Base-by-base conservation (phyloP, 2,797 vertebrate genomes). In the Loris lydekkerianus region DNA sequence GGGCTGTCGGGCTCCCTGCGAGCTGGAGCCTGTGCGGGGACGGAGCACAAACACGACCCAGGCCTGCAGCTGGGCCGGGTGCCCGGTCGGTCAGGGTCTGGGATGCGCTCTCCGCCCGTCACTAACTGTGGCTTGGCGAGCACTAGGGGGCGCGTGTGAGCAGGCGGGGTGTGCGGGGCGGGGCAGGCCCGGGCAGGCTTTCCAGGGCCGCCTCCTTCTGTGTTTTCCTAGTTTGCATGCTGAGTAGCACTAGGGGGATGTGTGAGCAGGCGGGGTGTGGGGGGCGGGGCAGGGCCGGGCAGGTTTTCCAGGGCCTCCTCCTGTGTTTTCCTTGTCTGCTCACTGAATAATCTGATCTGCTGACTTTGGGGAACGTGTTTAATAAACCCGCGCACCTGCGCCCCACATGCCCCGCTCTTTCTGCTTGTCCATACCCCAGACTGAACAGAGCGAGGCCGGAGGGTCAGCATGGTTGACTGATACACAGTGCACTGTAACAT, bases 21-120 rank as follows among this genome's bases (percentile, higher is more conserved):
- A 1, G 0, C 3, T 0, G 0, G 3, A 60, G 61, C 20, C 37
- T 4, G 1, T 7, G 7, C 5, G 3, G 58, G 3, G 17, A 18
- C 0, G 2, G 13, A 4, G 2, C 23, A 5, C 4, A 7, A 60
- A 4, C 10, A 49, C 40, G 4, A 0, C 0, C 0, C 3, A 0
- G 53, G 58, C 27, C 40, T 83, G 58, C 58, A 4, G 27, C 27
- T 34, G 10, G 4, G 61, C 15, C 37, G 2, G 3, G 27, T 3
- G 0, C 2, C 7, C 29, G 0, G 40, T 40, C 21, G 9, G 17
- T 31, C 7, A 7, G 13, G 1, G 6, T 7, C 0, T 3, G 31
- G 11, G 53, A 25, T 3, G 29, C 29, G 31, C 15, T 31, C 80
- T 87, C 3, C 21, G 37, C 20, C 5, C 3, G 3, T 10, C 20